A percentile compares a stretch with the other conserved stretches of the same genome.
These are phyloP conservation scores for Cossypha polioptera DNA, from an alignment of 2,797 vertebrate genomes.

Conservation along the genomic window DNA sequence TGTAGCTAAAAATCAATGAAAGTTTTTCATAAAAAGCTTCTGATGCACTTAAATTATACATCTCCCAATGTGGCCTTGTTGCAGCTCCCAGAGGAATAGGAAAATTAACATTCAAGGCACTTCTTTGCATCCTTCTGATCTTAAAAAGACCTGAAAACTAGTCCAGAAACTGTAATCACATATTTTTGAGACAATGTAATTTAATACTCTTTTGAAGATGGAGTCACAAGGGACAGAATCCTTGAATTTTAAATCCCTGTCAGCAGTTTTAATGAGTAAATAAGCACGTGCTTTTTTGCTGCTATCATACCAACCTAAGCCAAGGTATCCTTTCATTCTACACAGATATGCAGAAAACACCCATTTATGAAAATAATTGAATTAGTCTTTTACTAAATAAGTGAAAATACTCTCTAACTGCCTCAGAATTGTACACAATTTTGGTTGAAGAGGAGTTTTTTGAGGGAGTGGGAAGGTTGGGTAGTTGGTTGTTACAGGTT, in stretches of 20 bases:
- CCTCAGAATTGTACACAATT: not conserved
- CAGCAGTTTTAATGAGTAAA: slow-evolving; percentile 2
- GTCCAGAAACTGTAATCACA: not conserved
- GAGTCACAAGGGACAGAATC: not conserved
- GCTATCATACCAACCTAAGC: not conserved
- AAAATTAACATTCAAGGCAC: not conserved
- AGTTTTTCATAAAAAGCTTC: not conserved
- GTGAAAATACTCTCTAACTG: not conserved
- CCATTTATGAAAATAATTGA: not conserved
- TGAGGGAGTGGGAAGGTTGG: not conserved
- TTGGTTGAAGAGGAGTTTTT: not conserved
- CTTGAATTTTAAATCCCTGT: not conserved
- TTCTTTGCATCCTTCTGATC: not conserved
- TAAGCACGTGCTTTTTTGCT: not conserved
- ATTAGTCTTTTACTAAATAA: not conserved
- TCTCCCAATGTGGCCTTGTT: not conserved
- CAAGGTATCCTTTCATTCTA: not conserved
- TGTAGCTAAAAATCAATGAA: not conserved
- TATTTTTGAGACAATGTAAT: not conserved
- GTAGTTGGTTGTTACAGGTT: not conserved
- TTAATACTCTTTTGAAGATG: not conserved
- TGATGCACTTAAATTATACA: not conserved
- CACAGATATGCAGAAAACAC: not conserved
- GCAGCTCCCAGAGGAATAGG: not conserved
- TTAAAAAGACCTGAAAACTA: not conserved